Percentiles rank a stretch among this genome's conserved stretches.
These are phyloP conservation scores for Siniperca obscura DNA, from an alignment of 2,797 vertebrate genomes.

Conservation along the genomic window DNA sequence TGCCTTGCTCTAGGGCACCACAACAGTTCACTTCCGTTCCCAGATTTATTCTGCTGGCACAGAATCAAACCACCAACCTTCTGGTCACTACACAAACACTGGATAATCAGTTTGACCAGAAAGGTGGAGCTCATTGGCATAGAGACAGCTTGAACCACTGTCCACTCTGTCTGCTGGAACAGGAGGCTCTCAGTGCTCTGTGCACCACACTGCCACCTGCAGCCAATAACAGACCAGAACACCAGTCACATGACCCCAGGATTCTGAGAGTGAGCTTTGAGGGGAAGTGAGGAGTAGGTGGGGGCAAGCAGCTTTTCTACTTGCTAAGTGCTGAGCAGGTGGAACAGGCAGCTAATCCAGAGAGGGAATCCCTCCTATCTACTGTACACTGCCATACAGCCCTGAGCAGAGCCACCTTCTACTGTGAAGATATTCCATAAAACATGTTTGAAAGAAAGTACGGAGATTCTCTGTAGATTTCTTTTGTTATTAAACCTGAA, in stretches of 20 bases:
- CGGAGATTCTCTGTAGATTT: not conserved
- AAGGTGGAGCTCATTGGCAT: not conserved
- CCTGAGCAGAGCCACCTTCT: not conserved
- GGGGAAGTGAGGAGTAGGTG: not conserved
- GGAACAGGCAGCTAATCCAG: constrained; percentile 82
- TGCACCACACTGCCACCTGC: constrained; percentile 21
- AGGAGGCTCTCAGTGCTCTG: constrained; percentile 12
- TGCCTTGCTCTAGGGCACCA: not conserved
- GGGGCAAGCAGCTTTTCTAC: constrained; percentile 80
- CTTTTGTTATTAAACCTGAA: not conserved
- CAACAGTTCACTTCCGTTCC: not conserved
- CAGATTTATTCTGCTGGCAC: not conserved
- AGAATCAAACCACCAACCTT: not conserved
- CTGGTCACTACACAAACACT: not conserved
- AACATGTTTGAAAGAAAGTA: not conserved
- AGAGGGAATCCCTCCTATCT: constrained; percentile 54
- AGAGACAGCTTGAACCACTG: constrained; percentile 17
- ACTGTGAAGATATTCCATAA: not conserved
- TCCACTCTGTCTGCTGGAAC: not conserved
- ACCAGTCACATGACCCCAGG: constrained; percentile 70
- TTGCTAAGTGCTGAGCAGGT: constrained; percentile 82
- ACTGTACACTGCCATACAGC: not conserved
- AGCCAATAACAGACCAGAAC: constrained; percentile 41
- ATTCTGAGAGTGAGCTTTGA: not conserved
- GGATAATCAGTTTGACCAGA: not conserved